phyloP scores from a whole-genome alignment of 2,113 vertebrate species.

The Columba janthina region DNA sequence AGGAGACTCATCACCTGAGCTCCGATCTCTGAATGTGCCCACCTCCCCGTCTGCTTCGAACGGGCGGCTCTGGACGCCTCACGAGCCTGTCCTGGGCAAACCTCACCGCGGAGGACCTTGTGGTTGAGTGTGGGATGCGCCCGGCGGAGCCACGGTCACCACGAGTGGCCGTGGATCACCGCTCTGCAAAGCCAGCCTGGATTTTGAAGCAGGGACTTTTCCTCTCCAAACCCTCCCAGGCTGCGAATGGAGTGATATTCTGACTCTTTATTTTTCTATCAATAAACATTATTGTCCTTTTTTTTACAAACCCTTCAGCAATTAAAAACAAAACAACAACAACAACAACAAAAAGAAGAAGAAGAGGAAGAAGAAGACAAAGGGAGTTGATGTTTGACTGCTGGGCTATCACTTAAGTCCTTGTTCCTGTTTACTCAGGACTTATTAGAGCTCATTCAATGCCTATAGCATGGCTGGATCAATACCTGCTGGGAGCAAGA shows the following conservation, averaged over 20 bases:
- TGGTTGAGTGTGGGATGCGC: not conserved
- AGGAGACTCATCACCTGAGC: not conserved
- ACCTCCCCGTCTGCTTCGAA: not conserved
- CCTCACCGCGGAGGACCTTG: not conserved
- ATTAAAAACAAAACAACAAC: conserved; percentile 6
- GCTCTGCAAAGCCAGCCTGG: not conserved
- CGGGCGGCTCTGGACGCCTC: fast-evolving
- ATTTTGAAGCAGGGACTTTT: not conserved
- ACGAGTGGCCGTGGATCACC: fast-evolving
- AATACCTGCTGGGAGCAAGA: conserved; percentile 81
- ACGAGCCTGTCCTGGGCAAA: not conserved
- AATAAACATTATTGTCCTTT: conserved; percentile 38
- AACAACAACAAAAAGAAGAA: not conserved
- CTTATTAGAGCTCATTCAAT: conserved; percentile 79
- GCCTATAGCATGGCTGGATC: conserved; percentile 78
- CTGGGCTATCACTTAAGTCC: conserved; percentile 73
- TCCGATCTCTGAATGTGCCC: not conserved
- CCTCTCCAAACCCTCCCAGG: not conserved
- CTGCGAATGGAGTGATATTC: not conserved
- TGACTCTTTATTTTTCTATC: conserved; percentile 27
- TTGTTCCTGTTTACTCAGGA: conserved; percentile 75
- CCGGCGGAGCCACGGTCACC: not conserved
- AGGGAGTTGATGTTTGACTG: conserved; percentile 74
- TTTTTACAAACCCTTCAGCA: conserved; percentile 43
- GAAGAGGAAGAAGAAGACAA: conserved; percentile 63